Evolutionary conservation across 2,797 vertebrate species (phyloP), one percentile per base, ranked within the genome.

Genomic region (Helostoma temminkii): DNA sequence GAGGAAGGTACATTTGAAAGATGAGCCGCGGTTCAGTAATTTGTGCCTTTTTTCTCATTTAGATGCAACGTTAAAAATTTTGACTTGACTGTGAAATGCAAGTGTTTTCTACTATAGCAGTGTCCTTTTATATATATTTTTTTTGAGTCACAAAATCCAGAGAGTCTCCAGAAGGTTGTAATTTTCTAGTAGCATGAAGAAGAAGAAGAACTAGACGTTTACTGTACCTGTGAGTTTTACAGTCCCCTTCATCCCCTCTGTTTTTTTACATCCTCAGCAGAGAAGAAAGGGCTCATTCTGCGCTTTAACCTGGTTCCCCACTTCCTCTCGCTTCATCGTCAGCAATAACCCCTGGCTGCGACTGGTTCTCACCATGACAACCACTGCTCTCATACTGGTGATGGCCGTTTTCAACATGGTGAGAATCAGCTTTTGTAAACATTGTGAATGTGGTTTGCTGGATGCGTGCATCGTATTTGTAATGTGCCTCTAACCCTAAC

Each of bases 391-490:
- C 81, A 95, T 98, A 53, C 84, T 99, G 65, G 95, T 93, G 76
- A 98, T 98, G 97, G 96, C 98, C 0, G 93, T 99, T 69, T 97
- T 98, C 92, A 99, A 99, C 77, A 98, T 98, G 98, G 98, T 99
- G 93, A 95, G 96, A 46, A 53, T 48, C 15, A 11, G 11, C 32
- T 54, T 10, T n/a, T 30, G 28, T 19, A 22, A 64, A 30, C 21
- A 55, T 11, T 18, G n/a, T n/a, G 7, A 34, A 15, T 22, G 50
- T 4, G 9, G 50, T 61, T 54, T 6, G 12, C 14, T 37, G 12
- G 34, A 12, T 36, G 34, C 9, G 6, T 9, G 34, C 34, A 4
- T 14, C 14, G 34, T 8, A 32, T 9, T 32, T n/a, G n/a, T n/a
- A n/a, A n/a, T n/a, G n/a, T n/a, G n/a, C n/a, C n/a, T n/a, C n/a